A percentile compares a stretch with the other conserved stretches of the same genome.
Conservation (phyloP, 2,113 vertebrate species). For the Brienomyrus brachyistius region DNA sequence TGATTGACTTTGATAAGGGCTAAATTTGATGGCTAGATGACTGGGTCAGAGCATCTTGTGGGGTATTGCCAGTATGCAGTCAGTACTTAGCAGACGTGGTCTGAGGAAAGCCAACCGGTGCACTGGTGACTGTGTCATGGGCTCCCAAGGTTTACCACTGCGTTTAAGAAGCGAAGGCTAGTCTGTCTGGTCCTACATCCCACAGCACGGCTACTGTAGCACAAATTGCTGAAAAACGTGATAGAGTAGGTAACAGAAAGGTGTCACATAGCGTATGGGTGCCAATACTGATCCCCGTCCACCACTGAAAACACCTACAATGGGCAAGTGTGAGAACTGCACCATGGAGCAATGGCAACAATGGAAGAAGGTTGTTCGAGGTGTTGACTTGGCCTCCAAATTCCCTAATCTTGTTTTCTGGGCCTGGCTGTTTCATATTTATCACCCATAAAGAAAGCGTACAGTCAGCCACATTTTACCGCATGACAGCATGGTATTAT, state of each 20-base stretch:
- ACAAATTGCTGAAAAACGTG: not conserved
- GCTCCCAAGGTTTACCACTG: not conserved
- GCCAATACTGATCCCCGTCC: not conserved
- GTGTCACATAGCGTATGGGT: not conserved
- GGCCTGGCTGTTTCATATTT: not conserved
- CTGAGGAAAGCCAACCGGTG: not conserved
- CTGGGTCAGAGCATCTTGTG: not conserved
- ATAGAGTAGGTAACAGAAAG: not conserved
- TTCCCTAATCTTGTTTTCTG: not conserved
- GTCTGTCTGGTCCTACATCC: not conserved
- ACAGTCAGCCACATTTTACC: not conserved
- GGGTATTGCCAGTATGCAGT: not conserved
- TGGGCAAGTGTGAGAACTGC: not conserved
- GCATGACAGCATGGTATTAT: not conserved
- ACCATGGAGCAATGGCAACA: not conserved
- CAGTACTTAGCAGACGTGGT: not conserved
- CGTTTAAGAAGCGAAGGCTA: not conserved
- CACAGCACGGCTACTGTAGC: not conserved
- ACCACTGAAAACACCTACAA: not conserved
- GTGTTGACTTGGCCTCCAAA: not conserved
- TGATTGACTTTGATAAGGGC: no score
- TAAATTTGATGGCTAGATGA: no score
- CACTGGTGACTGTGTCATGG: not conserved
- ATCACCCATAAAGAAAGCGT: not conserved
- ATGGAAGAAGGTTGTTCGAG: not conserved